Evolutionary conservation across 1,140 invertebrate genomes (phyloP).

Genomic region (Psix sp.): DNA sequence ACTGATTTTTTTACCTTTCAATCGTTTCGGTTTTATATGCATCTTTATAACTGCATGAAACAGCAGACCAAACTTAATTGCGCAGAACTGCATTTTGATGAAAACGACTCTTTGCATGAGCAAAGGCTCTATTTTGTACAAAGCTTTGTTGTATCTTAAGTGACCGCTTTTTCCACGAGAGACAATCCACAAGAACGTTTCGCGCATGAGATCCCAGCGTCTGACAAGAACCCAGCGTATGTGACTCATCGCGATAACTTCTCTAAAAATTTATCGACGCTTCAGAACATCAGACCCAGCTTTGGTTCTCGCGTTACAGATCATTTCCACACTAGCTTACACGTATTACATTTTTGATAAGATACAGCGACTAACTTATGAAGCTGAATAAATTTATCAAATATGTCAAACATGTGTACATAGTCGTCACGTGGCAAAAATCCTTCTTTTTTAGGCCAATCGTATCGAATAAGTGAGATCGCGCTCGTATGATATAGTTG

Average conservation of each 20-base stretch:
- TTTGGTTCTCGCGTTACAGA: too few species aligned
- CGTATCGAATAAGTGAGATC: conserved; percentile 21
- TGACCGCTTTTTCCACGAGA: conserved; percentile 24
- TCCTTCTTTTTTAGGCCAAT: conserved; percentile 22
- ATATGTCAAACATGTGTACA: conserved; percentile 37
- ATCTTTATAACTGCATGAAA: conserved; percentile 41
- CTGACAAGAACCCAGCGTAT: too few species aligned
- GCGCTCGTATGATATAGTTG: conserved; percentile 14
- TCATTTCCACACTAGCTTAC: too few species aligned
- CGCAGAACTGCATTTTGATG: conserved; percentile 27
- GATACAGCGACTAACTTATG: background rate
- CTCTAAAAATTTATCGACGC: too few species aligned
- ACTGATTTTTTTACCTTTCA: conserved; percentile 54
- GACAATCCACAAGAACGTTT: conserved; percentile 44
- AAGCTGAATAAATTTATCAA: background rate
- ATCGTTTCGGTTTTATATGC: conserved; percentile 38
- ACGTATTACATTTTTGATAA: too few species aligned
- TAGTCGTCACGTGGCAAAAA: conserved; percentile 20
- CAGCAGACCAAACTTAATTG: conserved; percentile 29
- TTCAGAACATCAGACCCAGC: too few species aligned
- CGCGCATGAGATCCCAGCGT: conserved; percentile 14
- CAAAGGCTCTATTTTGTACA: conserved; percentile 34
- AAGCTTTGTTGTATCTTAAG: conserved; percentile 33
- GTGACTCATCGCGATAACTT: too few species aligned
- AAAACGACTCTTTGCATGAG: conserved; percentile 20